Base-by-base conservation (phyloP, 1,140 invertebrate genomes). In the Drosophila insularis region DNA sequence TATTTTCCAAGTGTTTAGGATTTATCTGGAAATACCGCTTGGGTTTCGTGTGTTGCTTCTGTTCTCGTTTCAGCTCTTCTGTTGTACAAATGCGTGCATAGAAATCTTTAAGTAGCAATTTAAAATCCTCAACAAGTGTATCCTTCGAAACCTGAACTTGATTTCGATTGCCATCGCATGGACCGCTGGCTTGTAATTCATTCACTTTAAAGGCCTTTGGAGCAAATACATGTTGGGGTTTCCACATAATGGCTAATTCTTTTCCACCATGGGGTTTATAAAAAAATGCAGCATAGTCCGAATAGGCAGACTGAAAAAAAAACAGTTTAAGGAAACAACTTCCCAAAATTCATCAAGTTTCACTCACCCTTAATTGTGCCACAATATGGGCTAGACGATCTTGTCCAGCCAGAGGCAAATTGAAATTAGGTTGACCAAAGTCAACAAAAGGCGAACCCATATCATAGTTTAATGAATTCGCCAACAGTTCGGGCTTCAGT, bases 261-360 rank as follows among this genome's bases (percentile, higher is more conserved):
- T 94, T 93, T 27, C 97, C 97, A 19, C 97, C 97, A 93, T 96
- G 97, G 0, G 93, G 92, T 92, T 99, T 96, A 91, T 98, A 95
- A 90, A 99, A 98, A 91, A 99, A 98, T 31, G 97, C 89, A 1
- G 96, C 97, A 80, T 95, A 95, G 32, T 97, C 94, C 4, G 93
- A 93, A 91, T 96, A 98, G 60, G 94, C 94, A 60, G 93, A 93
- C 96, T 97, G 78, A 66, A 62, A 65, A 7, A 27, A 21, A 21
- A 60, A n/a, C 10, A 2, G 10, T 8, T 46, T 46, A 35, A 10
- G 27, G 14, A 35, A 46, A 40, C 7, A 7, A 13, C 13, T 23
- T 0, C 2, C 8, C 10, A n/a, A 11, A 2, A 4, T 40, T 39
- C 23, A 21, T 5, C 2, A 14, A 14, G 7, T 21, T n/a, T 2